phyloP scores from a whole-genome alignment of 1,140 invertebrate species.

The Lerema accius region DNA sequence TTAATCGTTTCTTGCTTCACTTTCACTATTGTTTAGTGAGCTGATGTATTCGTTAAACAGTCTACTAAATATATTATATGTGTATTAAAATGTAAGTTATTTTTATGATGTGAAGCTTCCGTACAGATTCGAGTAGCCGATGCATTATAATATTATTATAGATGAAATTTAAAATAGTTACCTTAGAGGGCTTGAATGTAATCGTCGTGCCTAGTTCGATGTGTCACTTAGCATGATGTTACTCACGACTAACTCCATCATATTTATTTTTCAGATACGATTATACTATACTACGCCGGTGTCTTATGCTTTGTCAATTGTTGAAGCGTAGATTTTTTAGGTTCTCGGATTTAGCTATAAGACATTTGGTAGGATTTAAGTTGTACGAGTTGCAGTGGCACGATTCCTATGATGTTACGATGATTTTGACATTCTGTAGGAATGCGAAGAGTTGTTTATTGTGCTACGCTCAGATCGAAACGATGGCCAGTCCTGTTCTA shows the following conservation, averaged over 20 bases:
- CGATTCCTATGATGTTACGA: constrained; percentile 17
- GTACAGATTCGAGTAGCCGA: constrained; percentile 73
- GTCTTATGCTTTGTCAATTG: constrained; percentile 34
- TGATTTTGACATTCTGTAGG: neutral
- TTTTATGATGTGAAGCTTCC: constrained; percentile 73
- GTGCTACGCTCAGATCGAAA: constrained; percentile 10
- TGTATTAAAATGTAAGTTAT: constrained; percentile 49
- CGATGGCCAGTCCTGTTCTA: constrained; percentile 24
- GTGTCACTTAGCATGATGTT: constrained; percentile 76
- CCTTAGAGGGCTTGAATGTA: constrained; percentile 78
- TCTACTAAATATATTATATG: constrained; percentile 37
- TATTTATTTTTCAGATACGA: constrained; percentile 29
- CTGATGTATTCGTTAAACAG: constrained; percentile 42
- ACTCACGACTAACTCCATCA: constrained; percentile 67
- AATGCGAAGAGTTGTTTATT: neutral
- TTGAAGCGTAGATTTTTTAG: constrained; percentile 29
- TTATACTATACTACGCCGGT: constrained; percentile 26
- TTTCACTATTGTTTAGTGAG: constrained; percentile 44
- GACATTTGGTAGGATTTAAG: constrained; percentile 22
- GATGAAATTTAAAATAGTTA: constrained; percentile 66
- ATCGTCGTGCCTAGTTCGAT: constrained; percentile 78
- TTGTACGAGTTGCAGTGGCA: constrained; percentile 6
- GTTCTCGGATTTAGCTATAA: constrained; percentile 19
- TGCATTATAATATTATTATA: constrained; percentile 68
- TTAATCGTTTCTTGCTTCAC: constrained; percentile 37